Evolutionary conservation across 2,888 invertebrate genomes (phyloP), one percentile per base, ranked within the genome.

Genomic region (Lithophane leautieri): DNA sequence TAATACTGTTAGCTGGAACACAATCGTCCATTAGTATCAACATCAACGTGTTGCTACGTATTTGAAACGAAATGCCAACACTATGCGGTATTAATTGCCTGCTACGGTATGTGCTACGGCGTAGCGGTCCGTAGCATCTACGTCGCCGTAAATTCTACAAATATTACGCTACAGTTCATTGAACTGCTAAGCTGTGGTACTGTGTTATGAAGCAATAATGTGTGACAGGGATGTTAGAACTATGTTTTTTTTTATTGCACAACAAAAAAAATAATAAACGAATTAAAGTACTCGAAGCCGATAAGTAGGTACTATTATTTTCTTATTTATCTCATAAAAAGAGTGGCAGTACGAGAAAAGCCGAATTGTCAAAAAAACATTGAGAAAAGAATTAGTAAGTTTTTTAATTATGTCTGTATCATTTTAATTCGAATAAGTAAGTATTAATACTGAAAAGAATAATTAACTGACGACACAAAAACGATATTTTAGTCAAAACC

Each of bases 81-180:
- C 79, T 73, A 75, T 63, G 62, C 73, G 68, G 75, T 68, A 79
- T 79, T 85, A 86, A 80, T 85, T 84, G 78, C 62, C 77, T 50
- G 78, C 81, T 79, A 78, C 79, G 73, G 66, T 76, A 69, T 81
- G 78, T 85, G 74, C 86, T 86, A 86, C 86, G 86, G 75, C 86
- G 86, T 86, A 86, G 84, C 84, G 70, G 54, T 58, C 56, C 83
- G 85, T 81, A 85, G 70, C 81, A 72, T 74, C 83, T 79, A 78
- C 72, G 67, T 66, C 73, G 72, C 76, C 42, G 80, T 82, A 81
- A 83, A 78, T 82, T 86, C 81, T 75, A 80, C 86, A 79, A 82
- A 82, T 78, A 80, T 80, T 84, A 78, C 75, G 71, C 56, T 77
- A 54, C 70, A 77, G 80, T 86, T 86, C 82, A 82, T 86, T 80